These are phyloP conservation scores for Penaeus monodon DNA, from an alignment of 2,888 invertebrate genomes.

Conservation along the genomic window DNA sequence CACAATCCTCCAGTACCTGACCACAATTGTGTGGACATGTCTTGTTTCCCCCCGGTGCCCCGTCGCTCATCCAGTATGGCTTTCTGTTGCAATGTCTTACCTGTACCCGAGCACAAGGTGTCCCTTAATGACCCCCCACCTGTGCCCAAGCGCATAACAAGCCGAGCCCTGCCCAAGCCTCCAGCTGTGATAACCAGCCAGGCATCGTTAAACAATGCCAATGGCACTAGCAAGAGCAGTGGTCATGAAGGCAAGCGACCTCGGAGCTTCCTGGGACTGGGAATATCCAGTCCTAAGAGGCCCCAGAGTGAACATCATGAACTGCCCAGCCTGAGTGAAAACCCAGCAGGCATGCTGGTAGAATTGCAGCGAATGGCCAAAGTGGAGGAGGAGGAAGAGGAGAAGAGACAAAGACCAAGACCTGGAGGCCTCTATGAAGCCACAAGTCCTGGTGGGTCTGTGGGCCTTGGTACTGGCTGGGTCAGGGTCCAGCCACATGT, in stretches of 20 bases:
- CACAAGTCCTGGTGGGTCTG: slow-evolving; percentile 56
- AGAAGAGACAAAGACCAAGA: slow-evolving; percentile 10
- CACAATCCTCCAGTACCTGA: slow-evolving; percentile 49
- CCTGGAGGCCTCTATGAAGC: slow-evolving; percentile 31
- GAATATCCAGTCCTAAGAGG: slow-evolving; percentile 32
- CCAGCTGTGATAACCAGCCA: slow-evolving; percentile 30
- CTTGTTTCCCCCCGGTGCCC: slow-evolving; percentile 27
- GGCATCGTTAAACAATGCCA: not conserved
- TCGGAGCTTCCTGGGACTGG: slow-evolving; percentile 44
- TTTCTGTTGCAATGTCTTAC: slow-evolving; percentile 38
- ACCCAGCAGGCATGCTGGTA: slow-evolving; percentile 43
- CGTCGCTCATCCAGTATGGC: slow-evolving; percentile 49
- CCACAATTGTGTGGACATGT: slow-evolving; percentile 13
- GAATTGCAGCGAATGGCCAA: slow-evolving; percentile 62
- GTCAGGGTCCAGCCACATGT: slow-evolving; percentile 83
- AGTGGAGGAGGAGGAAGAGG: slow-evolving; percentile 60
- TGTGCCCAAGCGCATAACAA: slow-evolving; percentile 61
- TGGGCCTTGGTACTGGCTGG: slow-evolving; percentile 81
- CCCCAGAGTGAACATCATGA: slow-evolving; percentile 48
- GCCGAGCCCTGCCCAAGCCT: slow-evolving; percentile 56
- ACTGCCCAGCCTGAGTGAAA: slow-evolving; percentile 43
- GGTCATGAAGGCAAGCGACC: slow-evolving; percentile 42
- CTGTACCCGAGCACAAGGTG: slow-evolving; percentile 54
- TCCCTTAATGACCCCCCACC: slow-evolving; percentile 50
- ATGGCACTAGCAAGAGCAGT: slow-evolving; percentile 32